Evolutionary conservation across 2,888 invertebrate genomes (phyloP).

Genomic region (Girardia tigrina): DNA sequence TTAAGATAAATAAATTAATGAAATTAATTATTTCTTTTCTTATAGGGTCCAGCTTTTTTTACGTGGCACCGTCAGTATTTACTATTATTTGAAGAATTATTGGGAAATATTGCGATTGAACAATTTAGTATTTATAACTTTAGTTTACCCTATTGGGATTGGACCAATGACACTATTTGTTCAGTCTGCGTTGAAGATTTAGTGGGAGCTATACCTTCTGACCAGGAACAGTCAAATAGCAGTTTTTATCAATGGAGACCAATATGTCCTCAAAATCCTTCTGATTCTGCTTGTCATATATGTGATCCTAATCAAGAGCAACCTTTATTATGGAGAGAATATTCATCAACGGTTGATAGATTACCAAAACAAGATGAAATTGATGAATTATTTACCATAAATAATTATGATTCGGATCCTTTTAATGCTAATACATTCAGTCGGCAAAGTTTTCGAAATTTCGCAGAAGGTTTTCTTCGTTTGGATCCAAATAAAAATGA

Average conservation of each 20-base stretch:
- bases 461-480: not conserved
- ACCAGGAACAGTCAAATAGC: not conserved
- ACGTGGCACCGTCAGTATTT: constrained; percentile 36
- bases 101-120: not conserved
- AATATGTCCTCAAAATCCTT: not conserved
- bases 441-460: not conserved
- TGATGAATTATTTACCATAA: not conserved
- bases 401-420: not conserved
- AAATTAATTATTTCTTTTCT: no score
- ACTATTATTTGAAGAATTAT: constrained; percentile 28
- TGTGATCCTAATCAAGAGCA: not conserved
- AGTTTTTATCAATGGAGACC: not conserved
- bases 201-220: constrained; percentile 25
- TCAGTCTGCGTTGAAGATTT: constrained; percentile 36
- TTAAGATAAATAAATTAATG: no score
- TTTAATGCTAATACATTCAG: not conserved
- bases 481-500: not conserved
- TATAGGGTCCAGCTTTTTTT: constrained; percentile 35
- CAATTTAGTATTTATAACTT: constrained; percentile 27
- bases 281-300: not conserved
- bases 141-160: constrained; percentile 37
- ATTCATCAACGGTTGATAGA: not conserved
- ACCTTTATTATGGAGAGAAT: not conserved
- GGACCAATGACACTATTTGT: constrained; percentile 33
- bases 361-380: constrained; percentile 12